phyloP scores from a whole-genome alignment of 2,888 invertebrate genomes.

The Elegia similella region DNA sequence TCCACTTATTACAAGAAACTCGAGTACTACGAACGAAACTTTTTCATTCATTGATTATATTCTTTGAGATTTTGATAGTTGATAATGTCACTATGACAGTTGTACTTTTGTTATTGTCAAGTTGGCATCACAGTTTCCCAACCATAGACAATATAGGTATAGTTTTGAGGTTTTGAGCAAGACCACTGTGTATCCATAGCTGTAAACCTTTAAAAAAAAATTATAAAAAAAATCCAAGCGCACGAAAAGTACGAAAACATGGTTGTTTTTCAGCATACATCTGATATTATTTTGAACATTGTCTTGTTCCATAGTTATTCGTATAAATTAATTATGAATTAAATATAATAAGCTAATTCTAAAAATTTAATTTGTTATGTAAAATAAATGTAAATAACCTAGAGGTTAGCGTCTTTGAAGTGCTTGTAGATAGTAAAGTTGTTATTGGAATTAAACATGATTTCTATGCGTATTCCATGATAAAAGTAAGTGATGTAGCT shows the following conservation, averaged over 20 bases:
- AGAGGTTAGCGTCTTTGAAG: slow-evolving; percentile 60
- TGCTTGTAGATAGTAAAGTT: slow-evolving; percentile 61
- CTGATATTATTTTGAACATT: slow-evolving; percentile 55
- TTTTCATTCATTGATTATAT: too few relatives aligned
- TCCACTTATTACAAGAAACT: too few relatives aligned
- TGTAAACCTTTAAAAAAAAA: neutral
- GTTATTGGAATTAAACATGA: slow-evolving; percentile 64
- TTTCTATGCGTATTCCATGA: slow-evolving; percentile 60
- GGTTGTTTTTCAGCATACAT: slow-evolving; percentile 80
- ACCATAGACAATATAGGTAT: too few relatives aligned
- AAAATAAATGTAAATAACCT: slow-evolving; percentile 64
- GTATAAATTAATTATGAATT: slow-evolving; percentile 39
- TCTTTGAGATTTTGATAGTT: too few relatives aligned
- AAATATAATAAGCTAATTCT: slow-evolving; percentile 37
- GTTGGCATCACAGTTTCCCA: too few relatives aligned
- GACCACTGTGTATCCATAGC: neutral
- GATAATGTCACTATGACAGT: too few relatives aligned
- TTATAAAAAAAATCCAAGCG: neutral
- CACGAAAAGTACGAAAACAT: slow-evolving; percentile 54
- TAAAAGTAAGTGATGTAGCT: slow-evolving; percentile 61
- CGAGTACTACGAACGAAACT: too few relatives aligned
- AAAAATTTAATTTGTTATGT: slow-evolving; percentile 42
- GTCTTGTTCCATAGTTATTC: slow-evolving; percentile 43
- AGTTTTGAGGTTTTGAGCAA: too few relatives aligned
- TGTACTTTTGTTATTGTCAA: too few relatives aligned